Base-by-base conservation (phyloP, 2,888 invertebrate genomes). In the Drosophila heteroneura region DNA sequence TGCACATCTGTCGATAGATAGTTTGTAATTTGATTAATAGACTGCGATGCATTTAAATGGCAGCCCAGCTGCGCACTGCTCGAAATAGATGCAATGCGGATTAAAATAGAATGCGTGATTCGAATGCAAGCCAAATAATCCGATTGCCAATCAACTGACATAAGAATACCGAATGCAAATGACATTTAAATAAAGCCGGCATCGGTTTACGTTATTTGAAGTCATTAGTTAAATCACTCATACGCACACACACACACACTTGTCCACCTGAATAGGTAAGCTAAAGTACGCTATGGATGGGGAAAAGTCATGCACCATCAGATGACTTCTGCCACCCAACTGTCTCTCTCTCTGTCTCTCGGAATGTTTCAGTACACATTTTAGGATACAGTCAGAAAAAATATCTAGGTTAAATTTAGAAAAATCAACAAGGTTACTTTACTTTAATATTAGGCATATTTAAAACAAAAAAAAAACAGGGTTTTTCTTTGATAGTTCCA, bases 1-100 rank as follows among this genome's bases (percentile, higher is more conserved):
- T 73, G 82, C 84, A 75, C 84, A 85, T 85, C 84, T 85, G 84
- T 72, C 84, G 47, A 26, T 26, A 47, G 76, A 66, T 76, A 72
- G 73, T 73, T 71, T 73, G 79, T 74, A 76, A 79, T 84, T 82
- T 84, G 72, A 82, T 82, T 79, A 73, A 79, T 79, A 58, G 74
- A 70, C 76, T 32, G 14, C 32, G 54, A 33, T 68, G 72, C 64
- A 68, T 61, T 59, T 32, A 77, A 77, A 77, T 77, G 69, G 62
- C 73, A 77, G 51, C 76, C 54, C 76, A 76, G 72, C 76, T 76
- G 76, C 76, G 64, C 76, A 64, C 47, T 5, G 26, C 63, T 67
- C 71, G 44, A 71, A 71, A 76, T 76, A 76, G 64, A n/a, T 6
- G 52, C 67, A 72, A 60, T 73, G 67, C 66, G 65, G 63, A 77